Percentiles rank a stretch among this genome's conserved stretches.
Conservation (phyloP, 2,888 invertebrate species). For the Palloptera scutellata region DNA sequence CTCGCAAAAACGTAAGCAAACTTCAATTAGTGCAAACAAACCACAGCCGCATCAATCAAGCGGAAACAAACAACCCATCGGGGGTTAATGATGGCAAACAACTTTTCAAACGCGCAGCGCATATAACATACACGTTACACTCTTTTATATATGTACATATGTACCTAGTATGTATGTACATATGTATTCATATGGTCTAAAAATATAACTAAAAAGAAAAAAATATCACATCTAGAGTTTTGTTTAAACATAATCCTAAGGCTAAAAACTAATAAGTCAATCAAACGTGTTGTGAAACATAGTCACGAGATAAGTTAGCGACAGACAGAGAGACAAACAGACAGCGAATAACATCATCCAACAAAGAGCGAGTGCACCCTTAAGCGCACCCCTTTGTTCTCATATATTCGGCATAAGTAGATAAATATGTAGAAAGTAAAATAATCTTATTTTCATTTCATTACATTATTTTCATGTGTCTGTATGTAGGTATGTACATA, state of each 20-base stretch:
- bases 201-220: slow-evolving; percentile 1
- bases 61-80: slow-evolving; percentile 31
- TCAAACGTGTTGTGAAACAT: slow-evolving; percentile 21
- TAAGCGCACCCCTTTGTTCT: no score
- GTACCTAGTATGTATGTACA: no score
- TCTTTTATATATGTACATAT: no score
- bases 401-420: no score
- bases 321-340: no score
- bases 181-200: no score
- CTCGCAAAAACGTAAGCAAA: slow-evolving; percentile 25
- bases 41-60: slow-evolving; percentile 40
- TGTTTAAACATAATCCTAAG: slow-evolving; percentile 24
- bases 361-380: no score
- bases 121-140: no score
- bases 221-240: slow-evolving; percentile 9
- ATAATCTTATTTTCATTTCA: slow-evolving; percentile 4
- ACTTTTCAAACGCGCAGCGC: not conserved
- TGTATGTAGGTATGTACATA: no score
- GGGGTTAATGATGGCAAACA: slow-evolving; percentile 7
- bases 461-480: slow-evolving; percentile 12
- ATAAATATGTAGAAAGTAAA: no score
- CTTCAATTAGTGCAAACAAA: slow-evolving; percentile 42
- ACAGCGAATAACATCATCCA: no score
- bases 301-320: no score
- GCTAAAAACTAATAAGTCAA: slow-evolving; percentile 35